These are phyloP conservation scores for Stichopus horrens DNA, from an alignment of 53 echinoderm and acorn worm genomes.

Conservation along the genomic window DNA sequence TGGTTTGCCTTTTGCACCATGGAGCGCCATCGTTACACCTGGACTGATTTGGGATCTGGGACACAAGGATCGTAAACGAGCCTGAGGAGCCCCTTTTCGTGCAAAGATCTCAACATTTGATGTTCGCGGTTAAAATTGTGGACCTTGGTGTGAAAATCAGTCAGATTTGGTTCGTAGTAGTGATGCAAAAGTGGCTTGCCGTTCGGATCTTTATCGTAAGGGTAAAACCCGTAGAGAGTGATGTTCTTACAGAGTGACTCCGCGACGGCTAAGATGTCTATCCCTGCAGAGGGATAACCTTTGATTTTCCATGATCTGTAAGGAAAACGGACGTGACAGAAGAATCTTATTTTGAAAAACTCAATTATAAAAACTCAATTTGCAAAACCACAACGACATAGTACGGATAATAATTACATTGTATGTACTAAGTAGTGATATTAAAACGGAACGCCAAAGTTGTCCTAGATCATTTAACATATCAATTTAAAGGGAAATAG, in stretches of 20 bases:
- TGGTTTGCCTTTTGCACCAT: too few relatives aligned
- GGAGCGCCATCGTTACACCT: too few relatives aligned
- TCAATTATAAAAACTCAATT: too few relatives aligned
- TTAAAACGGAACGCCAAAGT: too few relatives aligned
- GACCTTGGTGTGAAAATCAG: background rate
- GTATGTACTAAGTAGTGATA: too few relatives aligned
- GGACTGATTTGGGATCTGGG: too few relatives aligned
- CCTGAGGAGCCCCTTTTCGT: background rate
- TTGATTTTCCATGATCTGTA: background rate
- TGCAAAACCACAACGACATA: too few relatives aligned
- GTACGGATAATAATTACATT: too few relatives aligned
- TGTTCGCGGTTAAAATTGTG: conserved; percentile 30
- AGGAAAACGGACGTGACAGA: background rate
- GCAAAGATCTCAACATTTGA: background rate
- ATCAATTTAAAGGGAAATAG: too few relatives aligned
- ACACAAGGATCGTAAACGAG: background rate
- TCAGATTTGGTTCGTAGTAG: conserved; percentile 26
- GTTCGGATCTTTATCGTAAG: conserved; percentile 30
- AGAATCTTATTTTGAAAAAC: too few relatives aligned
- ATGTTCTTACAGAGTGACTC: conserved; percentile 30
- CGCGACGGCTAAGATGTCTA: conserved; percentile 42
- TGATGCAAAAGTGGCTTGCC: conserved; percentile 23
- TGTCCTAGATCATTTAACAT: too few relatives aligned
- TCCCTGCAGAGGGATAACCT: conserved; percentile 27
- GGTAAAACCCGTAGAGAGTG: conserved; percentile 45